These are phyloP conservation scores for Choloepus hoffmanni DNA, from an alignment of 2,113 vertebrate genomes.

Conservation along the genomic window DNA sequence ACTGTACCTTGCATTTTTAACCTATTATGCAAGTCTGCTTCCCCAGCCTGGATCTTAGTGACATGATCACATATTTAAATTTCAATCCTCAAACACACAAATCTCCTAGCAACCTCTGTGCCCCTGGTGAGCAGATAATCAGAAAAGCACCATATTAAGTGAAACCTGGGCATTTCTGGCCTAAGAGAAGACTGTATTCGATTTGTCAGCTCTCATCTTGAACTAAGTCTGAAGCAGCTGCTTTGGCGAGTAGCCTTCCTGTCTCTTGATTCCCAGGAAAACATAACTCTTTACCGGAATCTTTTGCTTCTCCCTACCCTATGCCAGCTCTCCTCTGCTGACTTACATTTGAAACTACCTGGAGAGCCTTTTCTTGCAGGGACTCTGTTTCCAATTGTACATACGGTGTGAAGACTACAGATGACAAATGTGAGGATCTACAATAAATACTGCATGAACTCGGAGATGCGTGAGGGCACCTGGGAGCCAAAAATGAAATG, in stretches of 20 bases:
- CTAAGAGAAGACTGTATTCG: conserved; percentile 66
- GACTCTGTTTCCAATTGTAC: conserved; percentile 82
- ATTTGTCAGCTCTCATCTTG: conserved; percentile 65
- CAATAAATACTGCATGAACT: conserved; percentile 87
- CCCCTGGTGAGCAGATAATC: rapidly evolving
- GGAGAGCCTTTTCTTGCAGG: conserved; percentile 78
- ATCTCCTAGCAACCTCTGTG: background rate
- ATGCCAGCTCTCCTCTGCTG: background rate
- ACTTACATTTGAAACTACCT: conserved; percentile 80
- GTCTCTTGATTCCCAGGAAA: conserved; percentile 79
- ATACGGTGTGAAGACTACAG: conserved; percentile 89
- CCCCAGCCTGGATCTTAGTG: background rate
- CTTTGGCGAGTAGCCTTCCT: conserved; percentile 64
- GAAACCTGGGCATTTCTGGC: conserved; percentile 36
- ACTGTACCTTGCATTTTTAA: rapidly evolving
- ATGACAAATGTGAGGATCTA: conserved; percentile 86
- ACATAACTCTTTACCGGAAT: conserved; percentile 54
- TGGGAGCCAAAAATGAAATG: conserved; percentile 93
- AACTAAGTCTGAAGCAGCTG: conserved; percentile 73
- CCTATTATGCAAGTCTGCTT: background rate
- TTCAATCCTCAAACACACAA: rapidly evolving
- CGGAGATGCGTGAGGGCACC: conserved; percentile 89
- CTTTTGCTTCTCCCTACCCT: background rate
- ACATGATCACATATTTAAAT: conserved; percentile 4
- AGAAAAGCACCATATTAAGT: background rate